Base-by-base conservation (phyloP, 2,113 vertebrate species). In the Xenopus tropicalis region DNA sequence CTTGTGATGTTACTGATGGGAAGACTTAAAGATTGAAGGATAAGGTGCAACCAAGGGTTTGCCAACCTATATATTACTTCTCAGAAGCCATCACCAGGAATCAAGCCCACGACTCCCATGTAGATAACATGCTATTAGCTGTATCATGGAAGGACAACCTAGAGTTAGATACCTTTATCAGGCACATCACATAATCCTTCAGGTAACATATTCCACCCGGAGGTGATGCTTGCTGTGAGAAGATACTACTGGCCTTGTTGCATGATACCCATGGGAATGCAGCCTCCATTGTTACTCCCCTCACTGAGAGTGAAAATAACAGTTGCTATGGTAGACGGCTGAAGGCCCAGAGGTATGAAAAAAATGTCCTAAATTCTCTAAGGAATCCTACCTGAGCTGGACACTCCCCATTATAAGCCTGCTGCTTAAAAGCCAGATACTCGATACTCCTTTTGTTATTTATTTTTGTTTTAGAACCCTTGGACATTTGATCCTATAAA, bases 191-290 rank as follows among this genome's bases (percentile, higher is more conserved):
- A 85, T 85, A 82, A 85, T 86, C 77, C 0, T 74, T 84, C 77
- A 83, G 85, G 90, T 85, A 86, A 91, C 85, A 81, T 73, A 84
- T 89, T 85, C 83, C 81, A 77, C 25, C 77, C 72, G 62, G 83
- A 82, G 81, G 71, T 81, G 84, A 85, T 80, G 78, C 78, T 83
- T 83, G 79, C 56, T 81, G 85, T 88, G 84, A 88, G 91, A 84
- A 85, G 82, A 80, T 85, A 88, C 87, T 80, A 76, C 80, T 79
- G 82, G 59, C 66, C 76, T 1, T 81, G 86, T 71, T 62, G 81
- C 81, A 62, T 84, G 90, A 90, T 90, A 90, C 86, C 86, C 89
- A 85, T 91, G 88, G 89, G 90, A 93, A 91, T 83, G 79, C 62
- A 70, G 66, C 52, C 25, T 43, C 74, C 79, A 1, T 66, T 44